Evolutionary conservation across 2,113 vertebrate genomes (phyloP), one percentile per base, ranked within the genome.

Genomic region (Ibidorhyncha struthersii): DNA sequence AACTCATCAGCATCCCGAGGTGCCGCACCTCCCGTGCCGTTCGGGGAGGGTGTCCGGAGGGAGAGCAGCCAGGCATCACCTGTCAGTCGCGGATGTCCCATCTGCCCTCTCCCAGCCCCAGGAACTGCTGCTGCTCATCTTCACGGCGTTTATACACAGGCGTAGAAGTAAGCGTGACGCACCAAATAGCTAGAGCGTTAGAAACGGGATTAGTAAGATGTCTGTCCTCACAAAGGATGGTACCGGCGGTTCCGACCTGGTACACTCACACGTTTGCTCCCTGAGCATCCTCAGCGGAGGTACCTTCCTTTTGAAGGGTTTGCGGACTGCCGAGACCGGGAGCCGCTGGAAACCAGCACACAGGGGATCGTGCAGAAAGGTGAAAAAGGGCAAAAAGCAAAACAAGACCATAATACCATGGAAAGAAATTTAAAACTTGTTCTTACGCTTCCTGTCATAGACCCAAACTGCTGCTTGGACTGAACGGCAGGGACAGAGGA

Each of bases 141-240:
- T 10, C 36, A 4, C 1, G 5, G 27, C 10, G 8, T 4, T 76
- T 50, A 6, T 32, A 6, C 14, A 0, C 2, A 3, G 1, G 3
- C 1, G 1, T 20, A 40, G 61, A 12, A 53, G 38, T 17, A 19
- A 62, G 7, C 0, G 0, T 6, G 86, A 74, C 10, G 59, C 16
- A 6, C n/a, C 15, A n/a, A 25, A 43, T 1, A 52, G 55, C 63
- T 32, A 5, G 43, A 23, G 43, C 1, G 2, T 26, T 38, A 4
- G 40, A 41, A 14, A 4, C 4, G 15, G 25, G 23, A 25, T 34
- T 14, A 36, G 21, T 1, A 5, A 72, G 41, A 26, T 61, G 30
- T 27, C 70, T 40, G 3, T 34, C 15, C 30, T 49, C 30, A 9
- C n/a, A 11, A 27, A 14, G 34, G 45, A 8, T 10, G 14, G 47